Percentiles rank a stretch among this genome's conserved stretches.
Evolutionary conservation across 2,113 vertebrate genomes (phyloP).

Genomic region (Acinonyx jubatus): DNA sequence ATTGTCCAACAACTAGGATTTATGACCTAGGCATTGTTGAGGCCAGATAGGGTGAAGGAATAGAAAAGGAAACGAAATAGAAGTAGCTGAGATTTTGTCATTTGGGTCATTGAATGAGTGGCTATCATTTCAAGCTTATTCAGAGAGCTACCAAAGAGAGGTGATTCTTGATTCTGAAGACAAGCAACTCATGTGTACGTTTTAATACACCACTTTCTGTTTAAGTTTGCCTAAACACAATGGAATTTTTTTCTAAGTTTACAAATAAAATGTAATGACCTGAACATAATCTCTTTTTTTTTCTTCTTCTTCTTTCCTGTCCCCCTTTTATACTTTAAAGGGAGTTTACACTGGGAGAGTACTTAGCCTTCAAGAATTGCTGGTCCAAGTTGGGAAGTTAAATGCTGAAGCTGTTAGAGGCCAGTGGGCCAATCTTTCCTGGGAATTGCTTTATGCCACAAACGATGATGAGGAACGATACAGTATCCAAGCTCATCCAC

Average conservation of each 20-base stretch:
- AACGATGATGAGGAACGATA: conserved; percentile 98
- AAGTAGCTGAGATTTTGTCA: not conserved
- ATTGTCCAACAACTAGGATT: not conserved
- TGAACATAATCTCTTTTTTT: not conserved
- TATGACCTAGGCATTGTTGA: not conserved
- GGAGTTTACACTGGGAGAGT: conserved; percentile 95
- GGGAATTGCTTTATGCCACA: conserved; percentile 98
- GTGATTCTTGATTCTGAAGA: not conserved
- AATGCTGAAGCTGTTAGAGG: conserved; percentile 94
- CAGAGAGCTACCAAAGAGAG: not conserved
- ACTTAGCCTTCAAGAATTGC: conserved; percentile 94
- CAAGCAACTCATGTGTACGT: not conserved
- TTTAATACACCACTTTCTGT: conserved; percentile 22
- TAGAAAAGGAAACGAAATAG: not conserved
- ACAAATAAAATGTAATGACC: not conserved
- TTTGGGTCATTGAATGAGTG: not conserved
- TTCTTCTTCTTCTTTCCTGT: not conserved
- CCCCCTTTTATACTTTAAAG: conserved; percentile 80
- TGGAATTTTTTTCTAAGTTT: not conserved
- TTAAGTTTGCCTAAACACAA: not conserved
- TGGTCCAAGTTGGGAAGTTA: conserved; percentile 93
- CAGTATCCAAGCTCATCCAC: conserved; percentile 97
- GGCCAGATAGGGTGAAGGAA: not conserved
- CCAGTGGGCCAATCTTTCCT: conserved; percentile 99
- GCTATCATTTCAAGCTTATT: not conserved